These are phyloP conservation scores for Ochropleura plecta DNA, from an alignment of 2,888 invertebrate species.

Conservation along the genomic window DNA sequence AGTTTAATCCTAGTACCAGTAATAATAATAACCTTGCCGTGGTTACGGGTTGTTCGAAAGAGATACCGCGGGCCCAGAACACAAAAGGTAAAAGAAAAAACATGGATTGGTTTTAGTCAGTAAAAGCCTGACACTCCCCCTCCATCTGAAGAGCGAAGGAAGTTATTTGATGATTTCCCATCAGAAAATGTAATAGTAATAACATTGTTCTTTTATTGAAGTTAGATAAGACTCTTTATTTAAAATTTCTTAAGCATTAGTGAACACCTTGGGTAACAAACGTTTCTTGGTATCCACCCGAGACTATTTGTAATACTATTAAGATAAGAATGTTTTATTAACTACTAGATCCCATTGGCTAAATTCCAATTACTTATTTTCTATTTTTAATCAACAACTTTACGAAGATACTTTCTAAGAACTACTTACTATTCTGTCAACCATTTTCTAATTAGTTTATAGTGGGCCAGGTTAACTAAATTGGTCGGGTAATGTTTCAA, in stretches of 20 bases:
- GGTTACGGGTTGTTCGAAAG: too few species aligned
- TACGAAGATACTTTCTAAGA: constrained; percentile 6
- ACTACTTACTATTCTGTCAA: background rate
- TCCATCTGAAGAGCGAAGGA: too few species aligned
- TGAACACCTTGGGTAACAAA: background rate
- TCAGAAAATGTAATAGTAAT: too few species aligned
- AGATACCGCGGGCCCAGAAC: too few species aligned
- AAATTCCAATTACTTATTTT: background rate
- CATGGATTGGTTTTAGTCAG: too few species aligned
- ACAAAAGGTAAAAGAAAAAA: too few species aligned
- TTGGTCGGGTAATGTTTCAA: background rate
- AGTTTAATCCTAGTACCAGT: too few species aligned
- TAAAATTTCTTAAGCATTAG: background rate
- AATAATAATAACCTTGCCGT: too few species aligned
- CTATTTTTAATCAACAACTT: background rate
- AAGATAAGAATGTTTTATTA: background rate
- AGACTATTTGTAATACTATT: background rate
- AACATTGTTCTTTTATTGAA: background rate
- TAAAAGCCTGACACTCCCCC: too few species aligned
- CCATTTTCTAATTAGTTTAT: background rate
- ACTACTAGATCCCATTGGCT: background rate
- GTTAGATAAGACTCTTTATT: background rate
- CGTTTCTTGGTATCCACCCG: background rate
- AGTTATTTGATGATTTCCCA: too few species aligned
- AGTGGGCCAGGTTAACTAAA: background rate